Conservation (phyloP, 35 echinoderm and acorn worm genomes). For the Apostichopus parvimensis region DNA sequence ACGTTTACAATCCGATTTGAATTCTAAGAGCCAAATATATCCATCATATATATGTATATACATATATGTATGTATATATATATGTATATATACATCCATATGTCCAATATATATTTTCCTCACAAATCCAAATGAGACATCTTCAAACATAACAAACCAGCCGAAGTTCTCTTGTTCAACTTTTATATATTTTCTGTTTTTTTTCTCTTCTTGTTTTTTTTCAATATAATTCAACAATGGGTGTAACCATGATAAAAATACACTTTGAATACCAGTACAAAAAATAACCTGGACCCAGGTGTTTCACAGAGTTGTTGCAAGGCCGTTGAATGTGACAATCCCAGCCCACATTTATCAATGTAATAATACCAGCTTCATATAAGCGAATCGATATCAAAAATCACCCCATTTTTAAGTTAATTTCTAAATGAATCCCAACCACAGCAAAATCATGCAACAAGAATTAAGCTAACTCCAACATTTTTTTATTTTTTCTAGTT, state of each 20-base stretch:
- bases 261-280: conserved; percentile 51
- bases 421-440: conserved; percentile 25
- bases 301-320: conserved; percentile 32
- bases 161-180: background rate
- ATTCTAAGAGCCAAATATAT: too few relatives aligned
- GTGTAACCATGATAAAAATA: conserved; percentile 52
- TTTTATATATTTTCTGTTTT: conserved; percentile 52
- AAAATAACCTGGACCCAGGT: conserved; percentile 13
- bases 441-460: conserved; percentile 48
- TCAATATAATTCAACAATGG: conserved; percentile 38
- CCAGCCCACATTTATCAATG: conserved; percentile 12
- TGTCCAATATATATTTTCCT: too few relatives aligned
- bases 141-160: background rate
- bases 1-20: too few relatives aligned
- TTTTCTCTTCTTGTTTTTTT: conserved; percentile 12
- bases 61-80: too few relatives aligned
- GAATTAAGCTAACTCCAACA: conserved; percentile 18
- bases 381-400: conserved; percentile 19
- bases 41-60: too few relatives aligned
- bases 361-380: conserved; percentile 23
- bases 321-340: conserved; percentile 21
- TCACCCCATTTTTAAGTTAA: background rate
- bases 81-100: too few relatives aligned
- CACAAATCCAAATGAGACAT: background rate
- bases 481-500: background rate